A percentile compares a stretch with the other conserved stretches of the same genome.
phyloP scores from a whole-genome alignment of 1,140 invertebrate genomes.

The Atopsyche davidsoni region DNA sequence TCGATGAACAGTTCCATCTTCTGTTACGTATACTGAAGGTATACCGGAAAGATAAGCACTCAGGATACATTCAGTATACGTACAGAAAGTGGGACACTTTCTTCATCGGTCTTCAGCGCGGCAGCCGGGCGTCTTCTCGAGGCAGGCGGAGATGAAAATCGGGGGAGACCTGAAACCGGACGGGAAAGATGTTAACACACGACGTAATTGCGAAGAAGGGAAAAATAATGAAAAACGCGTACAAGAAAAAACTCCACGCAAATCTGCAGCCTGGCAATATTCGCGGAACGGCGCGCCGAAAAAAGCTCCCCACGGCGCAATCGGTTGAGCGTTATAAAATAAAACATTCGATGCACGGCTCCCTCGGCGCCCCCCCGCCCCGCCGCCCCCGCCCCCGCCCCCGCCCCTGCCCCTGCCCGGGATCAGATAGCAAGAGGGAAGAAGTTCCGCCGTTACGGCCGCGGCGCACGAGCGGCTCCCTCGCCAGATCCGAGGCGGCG shows the following conservation, averaged over 20 bases:
- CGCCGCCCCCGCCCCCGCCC: neutral
- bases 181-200: constrained; percentile 1
- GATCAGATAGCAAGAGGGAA: constrained; percentile 8
- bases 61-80: constrained; percentile 99
- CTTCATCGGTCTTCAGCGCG: constrained; percentile 20
- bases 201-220: neutral
- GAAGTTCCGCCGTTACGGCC: neutral
- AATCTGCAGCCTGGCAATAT: neutral
- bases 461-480: neutral
- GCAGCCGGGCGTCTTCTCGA: constrained; percentile 5
- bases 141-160: neutral
- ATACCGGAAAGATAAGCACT: constrained; percentile 94
- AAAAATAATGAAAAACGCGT: neutral
- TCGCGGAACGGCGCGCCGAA: neutral
- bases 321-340: constrained; percentile 41
- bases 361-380: constrained; percentile 27
- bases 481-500: neutral
- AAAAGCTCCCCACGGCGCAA: constrained; percentile 21
- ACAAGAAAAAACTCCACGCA: neutral
- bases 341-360: constrained; percentile 46
- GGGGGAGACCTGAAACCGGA: neutral
- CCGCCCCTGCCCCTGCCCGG: too few relatives aligned
- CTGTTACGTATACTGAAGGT: constrained; percentile 99
- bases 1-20: constrained; percentile 73
- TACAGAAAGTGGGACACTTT: constrained; percentile 82